These are phyloP conservation scores for Halocynthia aurantium DNA, from an alignment of 23 tunicate species.

Conservation along the genomic window DNA sequence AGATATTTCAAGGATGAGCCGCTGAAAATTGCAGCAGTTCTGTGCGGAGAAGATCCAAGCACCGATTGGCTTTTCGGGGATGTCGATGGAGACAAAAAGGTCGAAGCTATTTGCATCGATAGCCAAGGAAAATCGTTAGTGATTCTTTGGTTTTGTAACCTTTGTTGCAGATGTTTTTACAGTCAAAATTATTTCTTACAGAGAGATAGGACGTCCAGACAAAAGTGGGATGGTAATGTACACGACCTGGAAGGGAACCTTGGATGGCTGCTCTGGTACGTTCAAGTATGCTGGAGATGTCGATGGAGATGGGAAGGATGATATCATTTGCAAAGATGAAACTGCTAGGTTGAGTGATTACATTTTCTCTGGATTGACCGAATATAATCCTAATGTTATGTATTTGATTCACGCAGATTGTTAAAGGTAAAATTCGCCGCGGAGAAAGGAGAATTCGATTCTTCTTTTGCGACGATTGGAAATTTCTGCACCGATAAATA, in stretches of 20 bases:
- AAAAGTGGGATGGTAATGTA: no score
- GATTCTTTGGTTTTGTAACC: no score
- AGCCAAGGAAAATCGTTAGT: no score
- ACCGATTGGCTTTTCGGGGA: not conserved
- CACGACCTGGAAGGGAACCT: not conserved
- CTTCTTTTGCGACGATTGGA: not conserved
- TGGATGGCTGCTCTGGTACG: not conserved
- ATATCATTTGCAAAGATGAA: slow-evolving; percentile 5
- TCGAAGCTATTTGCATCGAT: not conserved
- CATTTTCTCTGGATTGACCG: not conserved
- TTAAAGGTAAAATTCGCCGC: not conserved
- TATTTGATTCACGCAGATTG: not conserved
- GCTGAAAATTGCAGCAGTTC: not conserved
- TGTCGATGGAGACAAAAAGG: not conserved
- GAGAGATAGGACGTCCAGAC: no score
- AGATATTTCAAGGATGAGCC: no score
- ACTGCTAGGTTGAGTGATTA: not conserved
- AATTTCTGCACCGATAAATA: slow-evolving; percentile 3
- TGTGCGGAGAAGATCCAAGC: not conserved
- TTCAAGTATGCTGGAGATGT: not conserved
- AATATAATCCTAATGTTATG: not conserved
- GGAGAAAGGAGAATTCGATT: not conserved
- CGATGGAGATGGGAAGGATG: slow-evolving; percentile 4
- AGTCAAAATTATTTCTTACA: no score
- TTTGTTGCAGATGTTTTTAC: no score